These are phyloP conservation scores for Pachliopta kotzebuea DNA, from an alignment of 2,888 invertebrate species.

Conservation along the genomic window DNA sequence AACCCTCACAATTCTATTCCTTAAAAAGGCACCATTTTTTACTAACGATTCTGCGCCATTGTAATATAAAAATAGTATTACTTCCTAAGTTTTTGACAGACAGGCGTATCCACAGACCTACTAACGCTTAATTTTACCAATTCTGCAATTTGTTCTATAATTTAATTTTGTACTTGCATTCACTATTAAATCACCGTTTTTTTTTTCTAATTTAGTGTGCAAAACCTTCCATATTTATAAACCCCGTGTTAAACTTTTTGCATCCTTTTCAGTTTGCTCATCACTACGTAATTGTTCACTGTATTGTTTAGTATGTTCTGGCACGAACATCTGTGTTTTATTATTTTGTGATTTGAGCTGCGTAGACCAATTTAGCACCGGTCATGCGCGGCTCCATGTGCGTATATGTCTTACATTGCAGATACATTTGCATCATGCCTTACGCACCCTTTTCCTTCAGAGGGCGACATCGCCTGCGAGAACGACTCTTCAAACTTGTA, in stretches of 20 bases:
- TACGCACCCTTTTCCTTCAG: constrained; percentile 96
- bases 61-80: background rate
- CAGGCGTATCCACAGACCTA: background rate
- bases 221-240: background rate
- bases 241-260: background rate
- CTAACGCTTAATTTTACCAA: background rate
- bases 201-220: background rate
- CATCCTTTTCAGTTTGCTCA: background rate
- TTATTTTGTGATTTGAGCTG: constrained; percentile 34
- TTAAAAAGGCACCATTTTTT: background rate
- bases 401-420: constrained; percentile 84
- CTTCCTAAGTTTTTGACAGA: constrained; percentile 18
- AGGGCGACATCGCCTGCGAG: constrained; percentile 87
- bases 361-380: constrained; percentile 42
- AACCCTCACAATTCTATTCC: background rate
- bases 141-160: background rate
- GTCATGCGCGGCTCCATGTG: constrained; percentile 67
- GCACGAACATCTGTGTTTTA: constrained; percentile 10
- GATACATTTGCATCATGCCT: constrained; percentile 98
- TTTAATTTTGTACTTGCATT: background rate
- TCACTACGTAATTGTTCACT: constrained; percentile 13
- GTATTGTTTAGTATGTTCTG: constrained; percentile 3
- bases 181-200: background rate
- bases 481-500: constrained; percentile 91
- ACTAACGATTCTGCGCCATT: background rate